Conservation (phyloP, 1,140 invertebrate species). For the Liolophura sinensis region DNA sequence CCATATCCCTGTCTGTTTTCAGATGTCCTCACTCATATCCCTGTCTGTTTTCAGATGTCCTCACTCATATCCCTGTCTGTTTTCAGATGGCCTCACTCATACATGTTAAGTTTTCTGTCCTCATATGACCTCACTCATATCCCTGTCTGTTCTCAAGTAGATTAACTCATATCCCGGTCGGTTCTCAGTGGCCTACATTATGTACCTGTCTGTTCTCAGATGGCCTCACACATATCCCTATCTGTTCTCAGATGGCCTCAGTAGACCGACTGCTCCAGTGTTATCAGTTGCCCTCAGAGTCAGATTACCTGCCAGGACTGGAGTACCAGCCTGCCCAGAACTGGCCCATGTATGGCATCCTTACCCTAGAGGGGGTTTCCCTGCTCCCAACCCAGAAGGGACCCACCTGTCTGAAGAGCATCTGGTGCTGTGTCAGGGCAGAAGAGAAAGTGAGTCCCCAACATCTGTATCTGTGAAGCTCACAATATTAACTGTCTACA, state of each 20-base stretch:
- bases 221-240: background rate
- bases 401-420: slow-evolving; percentile 20
- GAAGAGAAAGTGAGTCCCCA: slow-evolving; percentile 28
- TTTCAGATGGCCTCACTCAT: too few species aligned
- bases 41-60: too few species aligned
- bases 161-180: too few species aligned
- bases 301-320: slow-evolving; percentile 12
- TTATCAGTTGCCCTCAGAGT: slow-evolving; percentile 28
- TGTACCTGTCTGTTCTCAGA: background rate
- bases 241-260: slow-evolving; percentile 25
- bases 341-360: slow-evolving; percentile 37
- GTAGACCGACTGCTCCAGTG: slow-evolving; percentile 28
- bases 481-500: background rate
- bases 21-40: too few species aligned
- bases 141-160: too few species aligned
- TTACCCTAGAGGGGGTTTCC: slow-evolving; percentile 33
- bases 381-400: slow-evolving; percentile 19
- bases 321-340: slow-evolving; percentile 11
- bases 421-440: slow-evolving; percentile 35
- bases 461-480: background rate
- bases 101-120: too few species aligned
- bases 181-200: background rate
- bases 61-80: too few species aligned
- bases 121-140: too few species aligned
- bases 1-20: too few species aligned